Evolutionary conservation across 2,113 vertebrate species (phyloP), one percentile per base, ranked within the genome.

Genomic region (Phyllostomus discolor): DNA sequence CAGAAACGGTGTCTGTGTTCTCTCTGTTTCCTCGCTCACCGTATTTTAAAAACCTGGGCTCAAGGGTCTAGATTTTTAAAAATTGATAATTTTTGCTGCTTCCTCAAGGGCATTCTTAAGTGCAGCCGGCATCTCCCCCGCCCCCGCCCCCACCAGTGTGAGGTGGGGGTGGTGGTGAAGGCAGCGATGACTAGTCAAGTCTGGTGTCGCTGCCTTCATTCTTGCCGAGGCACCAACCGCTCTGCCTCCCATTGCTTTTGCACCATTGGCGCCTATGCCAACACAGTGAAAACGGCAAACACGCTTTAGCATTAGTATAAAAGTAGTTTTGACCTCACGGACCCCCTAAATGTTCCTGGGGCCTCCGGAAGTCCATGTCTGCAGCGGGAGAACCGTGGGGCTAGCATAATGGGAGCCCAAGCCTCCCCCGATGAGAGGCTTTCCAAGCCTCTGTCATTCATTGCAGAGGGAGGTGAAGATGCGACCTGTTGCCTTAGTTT

Each of bases 401-500:
- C 48, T 73, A 52, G 8, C 16, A 35, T n/a, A 78, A 66, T 1
- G 20, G 20, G 19, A 24, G 19, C 20, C 76, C 26, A 22, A 4
- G 16, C 7, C 67, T 48, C 57, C 33, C 1, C 5, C 11, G 69
- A 50, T 0, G 43, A 90, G 50, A 75, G 78, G 19, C 3, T 81
- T 38, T 50, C 31, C 1, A 26, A 57, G 59, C 17, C 59, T 90
- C 38, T 15, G 0, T 43, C n/a, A 15, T 15, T 43, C n/a, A 15
- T 15, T 16, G 10, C 19, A 81, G 46, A 88, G 88, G n/a, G 50
- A 62, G 59, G 16, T 64, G 66, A 96, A 83, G 94, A 33, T 31
- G 96, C 78, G 90, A 82, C 14, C 54, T 20, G n/a, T 20, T 88
- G 54, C 86, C 96, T 95, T 57, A 35, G 82, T 97, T 92, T 62